Evolutionary conservation across 2,113 vertebrate species (phyloP).

Genomic region (Phainopepla nitens): DNA sequence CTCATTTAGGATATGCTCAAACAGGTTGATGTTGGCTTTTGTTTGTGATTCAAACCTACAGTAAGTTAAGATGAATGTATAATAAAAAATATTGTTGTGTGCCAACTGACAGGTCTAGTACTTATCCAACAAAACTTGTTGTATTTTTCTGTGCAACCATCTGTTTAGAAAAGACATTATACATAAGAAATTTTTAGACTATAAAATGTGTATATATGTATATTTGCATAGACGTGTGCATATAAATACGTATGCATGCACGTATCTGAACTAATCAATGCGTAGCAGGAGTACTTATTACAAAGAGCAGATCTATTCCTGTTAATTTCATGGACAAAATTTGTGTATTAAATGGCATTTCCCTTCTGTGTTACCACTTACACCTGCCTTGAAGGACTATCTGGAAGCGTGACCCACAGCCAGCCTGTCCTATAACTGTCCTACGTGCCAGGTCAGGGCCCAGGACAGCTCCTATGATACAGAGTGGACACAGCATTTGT

Average conservation of each 20-base stretch:
- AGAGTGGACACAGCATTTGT: neutral
- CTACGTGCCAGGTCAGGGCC: neutral
- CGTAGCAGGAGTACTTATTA: neutral
- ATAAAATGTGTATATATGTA: neutral
- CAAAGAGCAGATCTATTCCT: neutral
- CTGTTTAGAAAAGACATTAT: neutral
- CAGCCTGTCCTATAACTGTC: neutral
- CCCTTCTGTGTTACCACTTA: neutral
- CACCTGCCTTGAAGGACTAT: neutral
- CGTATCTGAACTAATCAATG: neutral
- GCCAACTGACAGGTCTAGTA: neutral
- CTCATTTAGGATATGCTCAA: neutral
- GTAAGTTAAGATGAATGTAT: neutral
- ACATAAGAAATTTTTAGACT: neutral
- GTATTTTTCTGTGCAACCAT: neutral
- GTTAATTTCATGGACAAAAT: neutral
- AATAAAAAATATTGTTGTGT: neutral
- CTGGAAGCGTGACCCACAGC: accelerated
- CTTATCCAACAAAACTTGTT: neutral
- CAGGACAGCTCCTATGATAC: neutral
- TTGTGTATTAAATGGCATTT: neutral
- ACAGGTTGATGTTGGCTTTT: neutral
- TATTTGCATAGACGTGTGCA: neutral
- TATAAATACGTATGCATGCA: neutral
- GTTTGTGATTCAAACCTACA: neutral